These are phyloP conservation scores for Cottus gobio DNA, from an alignment of 2,113 vertebrate genomes.

Conservation along the genomic window DNA sequence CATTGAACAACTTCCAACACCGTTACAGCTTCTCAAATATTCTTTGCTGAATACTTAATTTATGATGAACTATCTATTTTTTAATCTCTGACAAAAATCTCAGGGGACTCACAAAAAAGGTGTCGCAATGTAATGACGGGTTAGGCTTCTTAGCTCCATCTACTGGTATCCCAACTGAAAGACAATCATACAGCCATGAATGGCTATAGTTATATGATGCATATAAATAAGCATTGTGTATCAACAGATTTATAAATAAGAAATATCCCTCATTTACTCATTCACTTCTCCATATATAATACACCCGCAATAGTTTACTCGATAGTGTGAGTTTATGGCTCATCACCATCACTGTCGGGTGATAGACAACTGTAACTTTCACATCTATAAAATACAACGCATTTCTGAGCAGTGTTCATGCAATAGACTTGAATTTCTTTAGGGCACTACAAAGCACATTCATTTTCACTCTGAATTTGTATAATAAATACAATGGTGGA, in stretches of 20 bases:
- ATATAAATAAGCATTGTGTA: background rate
- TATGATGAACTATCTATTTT: background rate
- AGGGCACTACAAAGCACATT: background rate
- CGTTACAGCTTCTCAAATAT: background rate
- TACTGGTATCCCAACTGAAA: slow-evolving; percentile 20
- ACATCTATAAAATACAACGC: background rate
- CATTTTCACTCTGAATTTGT: background rate
- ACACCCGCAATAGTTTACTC: background rate
- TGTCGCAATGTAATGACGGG: background rate
- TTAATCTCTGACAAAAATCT: background rate
- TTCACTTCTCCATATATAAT: background rate
- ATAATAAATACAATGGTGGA: background rate
- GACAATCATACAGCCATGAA: background rate
- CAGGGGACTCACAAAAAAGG: background rate
- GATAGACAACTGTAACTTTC: background rate
- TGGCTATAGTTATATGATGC: background rate
- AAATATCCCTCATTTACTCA: background rate
- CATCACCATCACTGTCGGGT: background rate
- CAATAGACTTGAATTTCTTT: background rate
- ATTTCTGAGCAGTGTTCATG: background rate
- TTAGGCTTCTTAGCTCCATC: slow-evolving; percentile 16
- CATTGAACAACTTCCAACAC: background rate
- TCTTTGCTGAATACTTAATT: background rate
- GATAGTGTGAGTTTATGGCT: background rate
- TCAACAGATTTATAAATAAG: background rate